These are phyloP conservation scores for Tylochromis polylepis DNA, from an alignment of 2,113 vertebrate species.

Conservation along the genomic window DNA sequence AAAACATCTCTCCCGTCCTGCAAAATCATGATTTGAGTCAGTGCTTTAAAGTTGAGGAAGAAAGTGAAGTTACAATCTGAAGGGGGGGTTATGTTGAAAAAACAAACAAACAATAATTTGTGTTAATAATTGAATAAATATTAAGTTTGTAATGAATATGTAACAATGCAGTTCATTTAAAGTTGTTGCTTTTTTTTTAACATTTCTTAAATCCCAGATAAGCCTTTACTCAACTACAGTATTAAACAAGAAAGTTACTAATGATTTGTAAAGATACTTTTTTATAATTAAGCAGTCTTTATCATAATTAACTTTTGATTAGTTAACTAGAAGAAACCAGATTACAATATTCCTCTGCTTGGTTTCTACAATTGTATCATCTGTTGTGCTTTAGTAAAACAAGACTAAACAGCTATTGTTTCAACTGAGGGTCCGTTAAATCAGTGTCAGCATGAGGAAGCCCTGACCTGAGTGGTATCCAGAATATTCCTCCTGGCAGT, in stretches of 20 bases:
- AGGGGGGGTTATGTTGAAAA: accelerated
- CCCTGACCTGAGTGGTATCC: conserved; percentile 64
- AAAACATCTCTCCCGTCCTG: background rate
- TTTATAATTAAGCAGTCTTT: background rate
- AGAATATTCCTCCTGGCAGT: conserved; percentile 65
- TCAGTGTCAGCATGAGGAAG: background rate
- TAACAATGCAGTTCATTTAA: background rate
- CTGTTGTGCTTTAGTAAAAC: background rate
- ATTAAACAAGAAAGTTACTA: background rate
- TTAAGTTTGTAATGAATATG: background rate
- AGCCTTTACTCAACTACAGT: background rate
- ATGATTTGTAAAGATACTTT: background rate
- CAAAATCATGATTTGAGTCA: background rate
- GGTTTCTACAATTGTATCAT: background rate
- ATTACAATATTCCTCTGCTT: background rate
- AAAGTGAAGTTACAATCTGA: background rate
- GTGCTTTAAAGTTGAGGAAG: background rate
- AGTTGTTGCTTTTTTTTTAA: background rate
- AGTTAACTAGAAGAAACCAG: background rate
- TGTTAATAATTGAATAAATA: background rate
- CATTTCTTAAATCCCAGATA: conserved; percentile 45
- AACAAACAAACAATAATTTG: background rate
- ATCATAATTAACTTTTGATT: background rate
- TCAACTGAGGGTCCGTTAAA: background rate
- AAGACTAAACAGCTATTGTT: background rate